Percentiles rank a stretch among this genome's conserved stretches.
Conservation (phyloP, 2,113 vertebrate genomes). For the Trematocara variabile region DNA sequence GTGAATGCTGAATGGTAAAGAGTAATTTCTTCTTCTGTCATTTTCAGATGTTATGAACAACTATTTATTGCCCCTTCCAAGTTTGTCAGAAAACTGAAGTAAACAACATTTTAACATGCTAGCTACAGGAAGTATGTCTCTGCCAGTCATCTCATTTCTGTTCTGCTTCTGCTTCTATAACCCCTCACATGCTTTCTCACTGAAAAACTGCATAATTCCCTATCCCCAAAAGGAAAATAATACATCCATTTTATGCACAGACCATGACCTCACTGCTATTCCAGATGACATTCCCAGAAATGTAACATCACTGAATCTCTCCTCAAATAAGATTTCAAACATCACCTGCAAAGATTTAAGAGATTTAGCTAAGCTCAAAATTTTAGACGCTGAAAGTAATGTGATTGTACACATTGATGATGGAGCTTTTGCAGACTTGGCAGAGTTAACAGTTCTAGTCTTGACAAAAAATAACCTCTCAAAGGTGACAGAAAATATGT, state of each 20-base stretch:
- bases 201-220: neutral
- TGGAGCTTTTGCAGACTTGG: conserved; percentile 4
- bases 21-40: neutral
- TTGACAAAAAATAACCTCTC: neutral
- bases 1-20: fast-evolving
- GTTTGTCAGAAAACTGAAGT: neutral
- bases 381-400: neutral
- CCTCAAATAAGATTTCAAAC: neutral
- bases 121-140: neutral
- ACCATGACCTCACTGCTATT: neutral
- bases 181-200: neutral
- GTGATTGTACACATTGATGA: neutral
- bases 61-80: neutral
- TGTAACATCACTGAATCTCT: neutral
- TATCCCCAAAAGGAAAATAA: neutral
- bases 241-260: neutral
- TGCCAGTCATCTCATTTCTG: neutral
- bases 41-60: neutral
- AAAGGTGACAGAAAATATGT: neutral
- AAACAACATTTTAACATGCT: neutral
- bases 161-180: neutral
- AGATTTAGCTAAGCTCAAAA: neutral
- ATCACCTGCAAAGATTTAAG: neutral
- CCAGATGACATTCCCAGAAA: conserved; percentile 7
- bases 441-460: neutral